Evolutionary conservation across 2,888 invertebrate species (phyloP).

Genomic region (Cantharis rustica): DNA sequence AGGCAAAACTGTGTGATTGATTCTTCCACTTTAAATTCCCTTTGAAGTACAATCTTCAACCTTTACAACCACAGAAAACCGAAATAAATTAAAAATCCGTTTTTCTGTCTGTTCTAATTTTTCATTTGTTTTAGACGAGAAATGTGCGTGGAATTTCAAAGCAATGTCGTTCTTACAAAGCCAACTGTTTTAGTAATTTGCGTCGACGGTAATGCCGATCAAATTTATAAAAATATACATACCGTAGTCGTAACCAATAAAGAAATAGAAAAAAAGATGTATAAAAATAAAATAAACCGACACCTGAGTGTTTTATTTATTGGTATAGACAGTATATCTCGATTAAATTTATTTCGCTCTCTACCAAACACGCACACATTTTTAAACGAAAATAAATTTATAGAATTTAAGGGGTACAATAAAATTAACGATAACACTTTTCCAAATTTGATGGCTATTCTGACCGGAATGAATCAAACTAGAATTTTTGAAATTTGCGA

Average conservation of each 20-base stretch:
- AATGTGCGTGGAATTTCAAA: background rate
- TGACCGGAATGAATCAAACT: slow-evolving; percentile 66
- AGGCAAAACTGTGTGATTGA: background rate
- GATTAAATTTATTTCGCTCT: slow-evolving; percentile 75
- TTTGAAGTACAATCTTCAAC: background rate
- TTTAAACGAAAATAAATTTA: slow-evolving; percentile 60
- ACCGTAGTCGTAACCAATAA: slow-evolving; percentile 58
- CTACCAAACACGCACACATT: slow-evolving; percentile 74
- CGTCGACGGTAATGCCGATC: background rate
- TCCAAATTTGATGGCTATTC: slow-evolving; percentile 84
- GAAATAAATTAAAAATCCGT: background rate
- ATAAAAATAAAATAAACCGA: slow-evolving; percentile 29
- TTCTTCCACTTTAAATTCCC: background rate
- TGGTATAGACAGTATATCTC: slow-evolving; percentile 85
- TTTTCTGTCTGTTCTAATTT: background rate
- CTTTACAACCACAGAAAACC: background rate
- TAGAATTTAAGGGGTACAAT: slow-evolving; percentile 53
- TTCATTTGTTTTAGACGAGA: background rate
- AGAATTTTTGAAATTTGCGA: slow-evolving; percentile 58
- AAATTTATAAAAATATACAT: slow-evolving; percentile 62
- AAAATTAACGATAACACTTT: slow-evolving; percentile 88
- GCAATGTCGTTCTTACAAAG: background rate
- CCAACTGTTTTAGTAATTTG: background rate
- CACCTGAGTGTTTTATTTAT: slow-evolving; percentile 75
- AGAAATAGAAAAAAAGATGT: slow-evolving; percentile 56